Evolutionary conservation across 2,113 vertebrate genomes (phyloP), one percentile per base, ranked within the genome.

Genomic region (Oryzias melastigma): DNA sequence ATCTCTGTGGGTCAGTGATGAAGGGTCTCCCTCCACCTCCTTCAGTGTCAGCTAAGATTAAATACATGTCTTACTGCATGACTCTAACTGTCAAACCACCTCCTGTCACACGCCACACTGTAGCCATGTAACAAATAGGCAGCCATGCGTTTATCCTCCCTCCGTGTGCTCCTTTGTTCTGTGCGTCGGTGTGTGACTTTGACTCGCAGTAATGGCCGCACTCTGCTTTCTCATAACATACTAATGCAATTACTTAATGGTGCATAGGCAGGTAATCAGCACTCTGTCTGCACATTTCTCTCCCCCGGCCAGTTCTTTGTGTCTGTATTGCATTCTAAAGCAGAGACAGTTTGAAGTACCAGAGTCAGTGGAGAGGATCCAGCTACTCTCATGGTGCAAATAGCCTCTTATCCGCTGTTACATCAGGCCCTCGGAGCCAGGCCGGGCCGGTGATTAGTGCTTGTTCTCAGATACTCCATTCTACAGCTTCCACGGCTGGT

Each of bases 141-240:
- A 54, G 53, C 16, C 53, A 59, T 74, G 67, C 72, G 15, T 77
- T 63, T 52, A 5, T 62, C 69, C 55, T 56, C 53, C 70, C 63
- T 71, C 41, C 47, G 6, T 75, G 50, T 77, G 52, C 67, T 74
- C 56, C 59, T 82, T 59, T 52, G 53, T 52, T 75, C 62, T 77
- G 62, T 85, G 79, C 78, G 52, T 68, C 61, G 71, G 69, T 70
- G 71, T 85, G 69, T 70, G 52, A 71, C 42, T 71, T 55, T 78
- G 75, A 80, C 68, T 62, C 74, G 62, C 86, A 73, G 75, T 71
- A 62, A 58, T 74, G 71, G 73, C 72, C 77, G 76, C 85, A 79
- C 89, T 83, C 87, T 87, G 88, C 88, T 91, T 89, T 84, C 87
- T 90, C 87, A 87, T 84, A 82, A 80, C 78, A 83, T 56, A 65